phyloP scores from a whole-genome alignment of 2,888 invertebrate genomes.

The Heliconius aoede region DNA sequence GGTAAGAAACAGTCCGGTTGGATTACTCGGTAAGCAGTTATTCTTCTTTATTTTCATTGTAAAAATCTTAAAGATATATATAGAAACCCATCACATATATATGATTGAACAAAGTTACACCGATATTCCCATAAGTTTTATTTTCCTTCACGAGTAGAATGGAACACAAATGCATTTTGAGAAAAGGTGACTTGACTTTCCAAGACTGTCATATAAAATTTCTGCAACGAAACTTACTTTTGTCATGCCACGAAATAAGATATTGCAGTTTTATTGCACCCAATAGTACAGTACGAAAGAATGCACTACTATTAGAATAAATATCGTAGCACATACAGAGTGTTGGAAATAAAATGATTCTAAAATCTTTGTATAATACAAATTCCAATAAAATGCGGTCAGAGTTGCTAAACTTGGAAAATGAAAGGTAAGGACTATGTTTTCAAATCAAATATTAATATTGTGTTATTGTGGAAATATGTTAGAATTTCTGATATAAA shows the following conservation, averaged over 20 bases:
- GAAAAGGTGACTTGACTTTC: constrained; percentile 21
- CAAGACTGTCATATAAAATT: constrained; percentile 35
- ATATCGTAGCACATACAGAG: neutral
- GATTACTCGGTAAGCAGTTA: no score
- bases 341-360: constrained; percentile 2
- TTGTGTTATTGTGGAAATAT: neutral
- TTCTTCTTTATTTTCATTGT: no score
- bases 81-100: neutral
- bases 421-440: neutral
- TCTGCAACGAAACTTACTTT: constrained; percentile 37
- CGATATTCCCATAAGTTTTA: constrained; percentile 1
- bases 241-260: constrained; percentile 40
- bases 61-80: neutral
- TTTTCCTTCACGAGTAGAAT: constrained; percentile 10
- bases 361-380: neutral
- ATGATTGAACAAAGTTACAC: neutral
- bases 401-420: neutral
- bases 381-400: neutral
- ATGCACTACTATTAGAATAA: constrained; percentile 25
- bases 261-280: constrained; percentile 47
- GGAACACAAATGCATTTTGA: constrained; percentile 7
- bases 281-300: constrained; percentile 37
- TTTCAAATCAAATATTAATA: neutral
- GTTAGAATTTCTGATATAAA: no score
- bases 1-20: no score